Base-by-base conservation (phyloP, 1,140 invertebrate genomes). In the Hypothenemus hampei region DNA sequence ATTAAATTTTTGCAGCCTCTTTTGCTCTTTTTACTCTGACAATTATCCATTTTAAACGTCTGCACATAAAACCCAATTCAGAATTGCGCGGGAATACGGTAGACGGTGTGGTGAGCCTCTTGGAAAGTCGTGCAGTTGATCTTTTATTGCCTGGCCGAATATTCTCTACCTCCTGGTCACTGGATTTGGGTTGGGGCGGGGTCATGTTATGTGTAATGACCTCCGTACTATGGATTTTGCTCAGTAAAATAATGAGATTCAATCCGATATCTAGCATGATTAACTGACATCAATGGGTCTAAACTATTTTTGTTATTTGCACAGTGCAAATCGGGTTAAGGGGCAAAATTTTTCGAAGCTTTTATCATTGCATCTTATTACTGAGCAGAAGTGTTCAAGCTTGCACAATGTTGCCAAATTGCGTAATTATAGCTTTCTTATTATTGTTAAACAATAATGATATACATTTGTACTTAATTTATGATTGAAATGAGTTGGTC, bases 201-300 rank as follows among this genome's bases (percentile, higher is more conserved):
- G 86, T 91, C 0, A 81, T 81, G 1, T 68, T 90, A 0, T 90
- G 86, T 57, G 78, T 87, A 3, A 79, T 88, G 13, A 86, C 89
- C 0, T 85, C 84, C 0, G 72, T 90, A 0, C 75, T 91, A 3
- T 93, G 91, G 91, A 89, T 92, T 36, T 72, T 92, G 26, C 76
- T 93, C 11, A 89, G 88, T 11, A 91, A 91, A 72, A 87, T 92
- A 56, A 91, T 92, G 88, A 77, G 90, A 61, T 91, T 91, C 70
- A 90, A 86, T 71, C 87, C 87, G 4, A 82, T 89, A 65, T 81
- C 82, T 1, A 77, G 81, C 37, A 81, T 86, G 76, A 78, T 86
- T 60, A 78, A 83, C 74, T 83, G 56, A 65, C 55, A 51, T 46
- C 46, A 51, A 24, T 57, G 47, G 55, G 55, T 57, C 13, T 57